Base-by-base conservation (phyloP, 2,797 vertebrate species). In the Schizopygopsis malacanthus region DNA sequence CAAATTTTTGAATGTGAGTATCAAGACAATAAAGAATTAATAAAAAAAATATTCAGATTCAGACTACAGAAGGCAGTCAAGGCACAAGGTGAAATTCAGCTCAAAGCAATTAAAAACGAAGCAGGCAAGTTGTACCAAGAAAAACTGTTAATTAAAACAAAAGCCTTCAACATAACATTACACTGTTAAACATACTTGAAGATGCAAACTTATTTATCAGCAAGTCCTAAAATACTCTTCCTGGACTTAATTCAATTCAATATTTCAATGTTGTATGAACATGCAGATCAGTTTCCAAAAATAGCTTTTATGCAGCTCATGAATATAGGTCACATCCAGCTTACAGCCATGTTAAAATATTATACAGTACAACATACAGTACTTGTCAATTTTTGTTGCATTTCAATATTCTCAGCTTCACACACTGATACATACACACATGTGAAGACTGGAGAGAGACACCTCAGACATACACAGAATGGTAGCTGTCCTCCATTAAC, bases 61-160 rank as follows among this genome's bases (percentile, higher is more conserved):
- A 28, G 50, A 43, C 28, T 33, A 54, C 3, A 88, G 88, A 33
- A 33, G 28, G 28, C 28, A 28, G 28, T 28, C 28, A 76, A 86
- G 88, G 86, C 87, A 82, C 86, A 72, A 89, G 85, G 88, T 88
- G 79, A 87, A 37, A 69, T 25, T 70, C 65, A 70, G 45, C 65
- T 81, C 1, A 82, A 43, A 43, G 50, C 13, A 25, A 25, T 4
- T 43, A 5, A 56, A 59, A 54, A 45, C 0, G 6, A 82, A 25
- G 13, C 12, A 16, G 5, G 4, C 33, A 59, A 15, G 52, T 15
- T 16, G 13, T 56, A 8, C 12, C 6, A 33, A 37, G 7, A 5
- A 73, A 20, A 72, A 15, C 3, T 8, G 56, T 63, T 82, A 47
- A 45, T 6, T 73, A 25, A 82, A 47, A 61, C 10, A 39, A 77